Evolutionary conservation across 2,113 vertebrate genomes (phyloP), one percentile per base, ranked within the genome.

Genomic region (Syrrhaptes paradoxus): DNA sequence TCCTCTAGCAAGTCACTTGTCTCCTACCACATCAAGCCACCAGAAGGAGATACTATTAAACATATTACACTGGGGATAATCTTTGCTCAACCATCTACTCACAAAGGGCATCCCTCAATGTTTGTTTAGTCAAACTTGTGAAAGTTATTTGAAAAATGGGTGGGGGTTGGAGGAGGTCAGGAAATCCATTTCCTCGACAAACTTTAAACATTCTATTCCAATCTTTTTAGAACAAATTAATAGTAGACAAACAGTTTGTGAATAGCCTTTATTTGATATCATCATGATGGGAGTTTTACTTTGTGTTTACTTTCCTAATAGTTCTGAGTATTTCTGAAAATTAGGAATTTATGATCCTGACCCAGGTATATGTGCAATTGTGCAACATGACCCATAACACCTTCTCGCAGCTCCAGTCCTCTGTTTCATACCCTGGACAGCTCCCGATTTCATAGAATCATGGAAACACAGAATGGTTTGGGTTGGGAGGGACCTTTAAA

Each of bases 321-420:
- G 85, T 96, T 96, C 71, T 89, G 43, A 96, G 71, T 74, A 82
- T 95, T 97, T 82, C 91, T 90, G 85, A 93, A 97, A 96, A 94
- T 90, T 72, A 92, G 2, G 29, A n/a, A 81, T 80, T 77, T 71
- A 45, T 57, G 74, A n/a, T 80, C 32, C 52, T 96, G 68, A 84
- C 28, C 16, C 17, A 68, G 13, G 11, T 73, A 28, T 21, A 72
- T 25, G 6, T 65, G 24, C 13, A 28, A 18, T 28, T 81, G 62
- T 36, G 11, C 17, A 87, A 22, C 32, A 28, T 10, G 13, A 65
- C 9, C 28, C 26, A 73, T 55, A 46, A 73, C 8, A 43, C 0
- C 0, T 49, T 70, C 41, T 58, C 7, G 62, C 11, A 61, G n/a
- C 51, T 83, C 36, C 76, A 95, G 4, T 70, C 45, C 12, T 68